Conservation (phyloP, 2,113 vertebrate species). For the Scomber colias region DNA sequence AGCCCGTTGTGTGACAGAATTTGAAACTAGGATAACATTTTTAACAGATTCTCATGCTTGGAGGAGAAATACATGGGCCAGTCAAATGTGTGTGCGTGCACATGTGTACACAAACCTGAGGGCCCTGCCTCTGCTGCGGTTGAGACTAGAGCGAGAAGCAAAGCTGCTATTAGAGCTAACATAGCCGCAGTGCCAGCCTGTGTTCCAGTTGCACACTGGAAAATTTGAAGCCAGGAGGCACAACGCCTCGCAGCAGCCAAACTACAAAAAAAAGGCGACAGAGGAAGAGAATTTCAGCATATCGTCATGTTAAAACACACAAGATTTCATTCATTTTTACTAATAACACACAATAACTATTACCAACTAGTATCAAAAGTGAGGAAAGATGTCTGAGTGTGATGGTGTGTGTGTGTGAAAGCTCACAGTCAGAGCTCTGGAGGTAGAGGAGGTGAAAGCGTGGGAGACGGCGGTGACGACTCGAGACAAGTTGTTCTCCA, state of each 20-base stretch:
- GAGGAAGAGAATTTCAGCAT: neutral
- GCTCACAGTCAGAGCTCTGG: conserved; percentile 92
- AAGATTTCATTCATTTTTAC: no score
- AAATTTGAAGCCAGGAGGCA: conserved; percentile 91
- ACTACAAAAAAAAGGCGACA: conserved; percentile 80
- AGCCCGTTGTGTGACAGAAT: no score
- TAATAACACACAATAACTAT: no score
- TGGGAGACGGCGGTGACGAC: conserved; percentile 92
- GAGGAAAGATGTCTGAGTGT: neutral
- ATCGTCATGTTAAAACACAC: neutral
- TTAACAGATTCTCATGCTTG: neutral
- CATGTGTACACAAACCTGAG: conserved; percentile 57
- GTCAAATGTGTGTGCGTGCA: no score
- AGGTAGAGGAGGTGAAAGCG: conserved; percentile 91
- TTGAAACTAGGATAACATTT: no score
- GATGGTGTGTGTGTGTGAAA: neutral
- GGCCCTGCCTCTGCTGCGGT: conserved; percentile 68
- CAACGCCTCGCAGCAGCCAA: conserved; percentile 97
- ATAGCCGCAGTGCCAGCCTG: conserved; percentile 97
- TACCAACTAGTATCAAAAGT: no score
- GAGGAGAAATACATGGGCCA: neutral
- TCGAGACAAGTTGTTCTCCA: conserved; percentile 97
- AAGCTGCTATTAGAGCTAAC: conserved; percentile 75
- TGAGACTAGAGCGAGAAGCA: conserved; percentile 62
- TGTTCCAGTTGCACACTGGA: conserved; percentile 93